phyloP scores from a whole-genome alignment of 2,888 invertebrate genomes.

The Campaea margaritaria region DNA sequence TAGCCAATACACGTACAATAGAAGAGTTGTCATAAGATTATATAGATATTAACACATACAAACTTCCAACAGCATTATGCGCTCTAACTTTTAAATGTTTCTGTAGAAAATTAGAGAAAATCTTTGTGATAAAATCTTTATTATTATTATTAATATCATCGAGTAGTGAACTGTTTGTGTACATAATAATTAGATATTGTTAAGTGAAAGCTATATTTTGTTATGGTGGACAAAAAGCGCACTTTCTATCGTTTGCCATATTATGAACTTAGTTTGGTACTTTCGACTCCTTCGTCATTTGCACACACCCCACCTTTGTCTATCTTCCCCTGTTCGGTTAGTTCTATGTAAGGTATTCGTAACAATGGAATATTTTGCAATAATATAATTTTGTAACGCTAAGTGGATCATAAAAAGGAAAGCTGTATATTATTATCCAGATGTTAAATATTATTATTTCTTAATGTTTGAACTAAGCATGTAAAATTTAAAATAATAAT shows the following conservation, averaged over 20 bases:
- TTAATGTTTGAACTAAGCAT: slow-evolving; percentile 85
- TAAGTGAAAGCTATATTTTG: slow-evolving; percentile 82
- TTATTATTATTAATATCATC: slow-evolving; percentile 62
- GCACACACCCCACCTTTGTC: slow-evolving; percentile 62
- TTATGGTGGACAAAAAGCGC: slow-evolving; percentile 73
- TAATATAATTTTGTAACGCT: slow-evolving; percentile 71
- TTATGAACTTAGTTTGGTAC: slow-evolving; percentile 52
- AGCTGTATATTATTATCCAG: slow-evolving; percentile 84
- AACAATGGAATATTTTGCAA: slow-evolving; percentile 84
- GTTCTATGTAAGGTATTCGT: slow-evolving; percentile 65
- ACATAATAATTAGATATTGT: slow-evolving; percentile 62
- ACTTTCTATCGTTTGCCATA: slow-evolving; percentile 73
- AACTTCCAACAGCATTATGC: slow-evolving; percentile 53
- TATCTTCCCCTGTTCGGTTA: slow-evolving; percentile 49
- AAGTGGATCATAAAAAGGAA: slow-evolving; percentile 79
- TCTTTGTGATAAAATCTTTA: slow-evolving; percentile 78
- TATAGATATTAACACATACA: slow-evolving; percentile 4
- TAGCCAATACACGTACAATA: slow-evolving; percentile 12
- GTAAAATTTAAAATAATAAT: slow-evolving; percentile 85
- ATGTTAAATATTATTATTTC: slow-evolving; percentile 85
- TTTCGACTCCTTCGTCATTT: slow-evolving; percentile 50
- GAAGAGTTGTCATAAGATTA: background rate
- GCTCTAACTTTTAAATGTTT: slow-evolving; percentile 61
- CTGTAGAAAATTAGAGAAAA: slow-evolving; percentile 71
- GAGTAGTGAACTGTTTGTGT: slow-evolving; percentile 70